Evolutionary conservation across 1,140 invertebrate species (phyloP).

Genomic region (Meloidogyne hapla): DNA sequence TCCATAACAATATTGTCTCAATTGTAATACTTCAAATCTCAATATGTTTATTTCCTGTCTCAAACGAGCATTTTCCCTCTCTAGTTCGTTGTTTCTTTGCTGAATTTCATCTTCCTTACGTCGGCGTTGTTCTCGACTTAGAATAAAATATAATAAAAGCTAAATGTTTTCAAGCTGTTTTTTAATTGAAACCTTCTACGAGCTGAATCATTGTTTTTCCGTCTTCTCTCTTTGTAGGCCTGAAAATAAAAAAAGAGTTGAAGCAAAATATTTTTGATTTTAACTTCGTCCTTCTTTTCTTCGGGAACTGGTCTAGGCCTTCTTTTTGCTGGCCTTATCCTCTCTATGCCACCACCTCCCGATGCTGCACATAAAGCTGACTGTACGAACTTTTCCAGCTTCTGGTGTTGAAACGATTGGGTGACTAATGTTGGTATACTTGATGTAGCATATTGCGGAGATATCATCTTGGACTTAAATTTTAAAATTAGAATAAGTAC

Average conservation of each 20-base stretch:
- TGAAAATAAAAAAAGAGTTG: background rate
- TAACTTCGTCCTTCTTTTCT: conserved; percentile 22
- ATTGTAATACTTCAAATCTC: background rate
- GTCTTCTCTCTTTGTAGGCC: conserved; percentile 23
- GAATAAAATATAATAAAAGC: background rate
- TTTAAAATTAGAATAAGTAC: background rate
- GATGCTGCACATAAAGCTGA: background rate
- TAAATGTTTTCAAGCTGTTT: background rate
- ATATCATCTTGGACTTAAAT: background rate
- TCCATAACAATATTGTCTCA: background rate
- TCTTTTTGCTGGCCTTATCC: conserved; percentile 3
- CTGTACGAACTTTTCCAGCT: conserved; percentile 16
- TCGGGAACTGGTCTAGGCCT: conserved; percentile 22
- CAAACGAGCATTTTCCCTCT: conserved; percentile 13
- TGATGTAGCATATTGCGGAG: background rate
- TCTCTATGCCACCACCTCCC: background rate
- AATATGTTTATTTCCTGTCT: background rate
- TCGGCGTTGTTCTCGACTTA: conserved; percentile 10
- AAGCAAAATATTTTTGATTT: background rate
- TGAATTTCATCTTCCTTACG: conserved; percentile 22
- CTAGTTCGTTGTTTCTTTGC: background rate
- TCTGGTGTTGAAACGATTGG: background rate
- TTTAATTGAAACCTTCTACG: background rate
- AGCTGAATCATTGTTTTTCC: conserved; percentile 22
- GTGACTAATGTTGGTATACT: conserved; percentile 1